Evolutionary conservation across 2,113 vertebrate species (phyloP), one percentile per base, ranked within the genome.

Genomic region (Stigmatopora argus): DNA sequence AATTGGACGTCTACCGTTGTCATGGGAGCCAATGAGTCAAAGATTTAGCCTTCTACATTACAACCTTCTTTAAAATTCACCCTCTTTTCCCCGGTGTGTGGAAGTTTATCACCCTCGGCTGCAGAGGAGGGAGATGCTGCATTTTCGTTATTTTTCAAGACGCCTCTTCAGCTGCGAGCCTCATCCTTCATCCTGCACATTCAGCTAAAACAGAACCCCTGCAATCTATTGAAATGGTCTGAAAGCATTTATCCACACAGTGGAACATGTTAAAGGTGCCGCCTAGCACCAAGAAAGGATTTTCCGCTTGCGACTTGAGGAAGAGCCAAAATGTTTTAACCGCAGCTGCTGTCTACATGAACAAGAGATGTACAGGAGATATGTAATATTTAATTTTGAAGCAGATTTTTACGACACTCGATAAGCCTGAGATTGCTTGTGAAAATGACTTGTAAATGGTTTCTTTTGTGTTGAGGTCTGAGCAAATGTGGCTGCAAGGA

Each of bases 141-240:
- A 82, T 88, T 90, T 84, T 85, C 66, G 84, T 87, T 87, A 80
- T 88, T 88, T 90, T 87, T 78, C 83, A 78, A 85, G 82, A 84
- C 86, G 87, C 86, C 87, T 88, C 84, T 77, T 88, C 87, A 90
- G 82, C 85, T 85, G 77, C 73, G 64, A 53, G 82, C 78, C 79
- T 88, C 87, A 87, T 87, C 83, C 86, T 74, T 87, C 86, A 87
- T 86, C 72, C 75, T 83, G 88, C 88, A 81, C 68, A 81, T 82
- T 88, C 89, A 88, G 86, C 88, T 80, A 83, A 87, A 89, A 86
- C 26, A 67, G 74, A 73, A 83, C 72, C 74, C 71, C 66, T 62
- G 84, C 83, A 85, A 85, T 85, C 83, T 88, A 89, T 88, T 90
- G 85, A 88, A 86, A 90, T 80, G 74, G 83, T 88, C 83, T 81